Conservation (phyloP, 2,888 invertebrate genomes). For the Macropis europaea region DNA sequence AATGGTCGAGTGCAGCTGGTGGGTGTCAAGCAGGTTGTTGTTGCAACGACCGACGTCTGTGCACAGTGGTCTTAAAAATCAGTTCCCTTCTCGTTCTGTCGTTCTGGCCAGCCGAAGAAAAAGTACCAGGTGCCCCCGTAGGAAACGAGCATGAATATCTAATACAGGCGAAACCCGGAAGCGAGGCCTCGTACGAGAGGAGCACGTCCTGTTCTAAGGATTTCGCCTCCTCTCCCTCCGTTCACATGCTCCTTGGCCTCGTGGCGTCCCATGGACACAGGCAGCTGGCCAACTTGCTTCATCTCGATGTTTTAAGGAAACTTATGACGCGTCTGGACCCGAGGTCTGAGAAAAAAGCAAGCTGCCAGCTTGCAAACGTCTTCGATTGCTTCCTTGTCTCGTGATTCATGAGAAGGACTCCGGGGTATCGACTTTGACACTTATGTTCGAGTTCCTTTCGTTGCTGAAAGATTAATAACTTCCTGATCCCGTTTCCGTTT, state of each 20-base stretch:
- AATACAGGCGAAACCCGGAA: slow-evolving; percentile 76
- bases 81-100: slow-evolving; percentile 19
- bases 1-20: slow-evolving; percentile 1
- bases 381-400: slow-evolving; percentile 53
- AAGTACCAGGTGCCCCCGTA: slow-evolving; percentile 71
- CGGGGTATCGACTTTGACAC: slow-evolving; percentile 12
- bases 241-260: slow-evolving; percentile 55
- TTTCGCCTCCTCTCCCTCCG: slow-evolving; percentile 61
- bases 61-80: slow-evolving; percentile 41
- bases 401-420: slow-evolving; percentile 5
- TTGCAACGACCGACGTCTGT: slow-evolving; percentile 7
- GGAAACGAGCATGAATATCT: slow-evolving; percentile 68
- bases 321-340: slow-evolving; percentile 53
- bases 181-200: slow-evolving; percentile 69
- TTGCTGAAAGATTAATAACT: slow-evolving; percentile 15
- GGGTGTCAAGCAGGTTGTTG: slow-evolving; percentile 32
- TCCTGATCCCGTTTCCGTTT: slow-evolving; percentile 1
- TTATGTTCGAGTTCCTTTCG: neutral
- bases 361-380: slow-evolving; percentile 52
- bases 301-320: slow-evolving; percentile 70
- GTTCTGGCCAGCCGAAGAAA: slow-evolving; percentile 42
- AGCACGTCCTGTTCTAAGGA: slow-evolving; percentile 77
- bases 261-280: slow-evolving; percentile 47
- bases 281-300: slow-evolving; percentile 62
- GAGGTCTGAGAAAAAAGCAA: slow-evolving; percentile 49